Evolutionary conservation across 2,113 vertebrate genomes (phyloP), one percentile per base, ranked within the genome.

Genomic region (Benitochromis conjunctus): DNA sequence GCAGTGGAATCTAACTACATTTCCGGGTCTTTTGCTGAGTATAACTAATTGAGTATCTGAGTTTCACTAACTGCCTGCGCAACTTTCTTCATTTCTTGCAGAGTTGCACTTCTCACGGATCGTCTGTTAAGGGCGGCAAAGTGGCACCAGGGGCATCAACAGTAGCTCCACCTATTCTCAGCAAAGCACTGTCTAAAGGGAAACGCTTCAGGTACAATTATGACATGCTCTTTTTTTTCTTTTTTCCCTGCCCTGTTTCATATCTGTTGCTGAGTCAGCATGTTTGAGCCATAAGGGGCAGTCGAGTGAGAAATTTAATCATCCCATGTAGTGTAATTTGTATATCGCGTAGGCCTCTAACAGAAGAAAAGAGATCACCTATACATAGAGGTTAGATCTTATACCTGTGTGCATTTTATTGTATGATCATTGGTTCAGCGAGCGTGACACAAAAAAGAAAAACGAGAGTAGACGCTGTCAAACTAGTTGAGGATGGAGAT

Each of bases 181-280:
- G 88, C 94, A 95, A 92, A 92, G 92, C 86, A 3, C 91, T 93
- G 83, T 92, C 94, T 26, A 94, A 92, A 88, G 95, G 91, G 79
- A 97, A 96, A 93, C 94, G 91, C 92, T 95, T 95, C 94, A 96
- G 96, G 96, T 96, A 91, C 89, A 79, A 64, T 80, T 56, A 71
- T 48, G 77, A 66, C 57, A 76, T 78, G 58, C 34, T 81, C 71
- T 90, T 56, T 89, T 29, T 29, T 29, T 29, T 29, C 29, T 29
- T 29, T 29, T 64, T 91, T 90, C 82, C 76, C 55, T 31, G 80
- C 84, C 62, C 78, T n/a, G 66, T 89, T 84, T 77, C 82, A 81
- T 88, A 83, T 88, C 80, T 87, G n/a, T 74, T 84, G 24, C 9
- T 76, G 24, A 76, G 69, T 80, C 69, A 53, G 81, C 66, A 55